These are phyloP conservation scores for Notechis scutatus DNA, from an alignment of 2,113 vertebrate genomes.

Conservation along the genomic window DNA sequence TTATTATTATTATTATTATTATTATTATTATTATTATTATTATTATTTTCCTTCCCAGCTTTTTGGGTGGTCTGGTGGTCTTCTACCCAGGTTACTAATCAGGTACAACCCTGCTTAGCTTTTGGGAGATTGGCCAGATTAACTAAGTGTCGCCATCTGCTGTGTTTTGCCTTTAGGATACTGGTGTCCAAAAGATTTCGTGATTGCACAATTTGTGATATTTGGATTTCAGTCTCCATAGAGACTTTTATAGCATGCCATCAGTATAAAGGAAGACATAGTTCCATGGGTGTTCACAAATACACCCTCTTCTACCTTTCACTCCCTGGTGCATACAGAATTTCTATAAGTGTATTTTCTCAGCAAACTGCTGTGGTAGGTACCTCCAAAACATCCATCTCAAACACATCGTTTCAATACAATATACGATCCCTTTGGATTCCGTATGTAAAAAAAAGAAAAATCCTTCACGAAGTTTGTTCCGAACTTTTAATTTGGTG, in stretches of 20 bases:
- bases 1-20: too few relatives aligned
- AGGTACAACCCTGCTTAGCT: not conserved
- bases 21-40: too few relatives aligned
- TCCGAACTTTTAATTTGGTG: not conserved
- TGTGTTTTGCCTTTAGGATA: not conserved
- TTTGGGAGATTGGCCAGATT: not conserved
- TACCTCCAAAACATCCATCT: not conserved
- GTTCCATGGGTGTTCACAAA: conserved; percentile 13
- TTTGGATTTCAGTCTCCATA: not conserved
- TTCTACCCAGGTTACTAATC: not conserved
- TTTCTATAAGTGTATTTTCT: conserved; percentile 22
- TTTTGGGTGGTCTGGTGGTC: not conserved
- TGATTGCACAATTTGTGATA: not conserved
- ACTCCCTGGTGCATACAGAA: not conserved
- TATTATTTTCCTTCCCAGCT: not conserved
- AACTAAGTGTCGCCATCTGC: not conserved
- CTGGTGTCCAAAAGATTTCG: not conserved
- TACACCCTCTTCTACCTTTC: not conserved
- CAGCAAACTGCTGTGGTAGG: not conserved
- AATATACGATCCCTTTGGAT: not conserved
- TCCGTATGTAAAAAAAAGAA: not conserved
- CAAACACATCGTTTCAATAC: not conserved
- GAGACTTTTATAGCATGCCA: not conserved
- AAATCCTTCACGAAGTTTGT: not conserved
- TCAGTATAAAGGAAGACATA: not conserved